Conservation (phyloP, 2,888 invertebrate species). For the Teleiodes luculella region DNA sequence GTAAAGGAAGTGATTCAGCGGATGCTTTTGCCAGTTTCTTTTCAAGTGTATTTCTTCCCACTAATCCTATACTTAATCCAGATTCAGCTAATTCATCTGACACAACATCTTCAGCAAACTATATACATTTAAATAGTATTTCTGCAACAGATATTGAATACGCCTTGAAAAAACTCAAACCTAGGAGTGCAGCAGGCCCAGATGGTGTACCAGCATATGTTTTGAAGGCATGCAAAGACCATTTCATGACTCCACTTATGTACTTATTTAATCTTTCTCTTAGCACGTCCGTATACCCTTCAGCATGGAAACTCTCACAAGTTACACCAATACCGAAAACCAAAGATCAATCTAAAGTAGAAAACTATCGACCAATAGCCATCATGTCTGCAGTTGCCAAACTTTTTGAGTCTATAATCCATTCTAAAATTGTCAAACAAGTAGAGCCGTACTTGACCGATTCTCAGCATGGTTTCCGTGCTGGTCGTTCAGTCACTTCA, state of each 20-base stretch:
- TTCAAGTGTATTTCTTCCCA: not conserved
- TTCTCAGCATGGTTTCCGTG: conserved; percentile 21
- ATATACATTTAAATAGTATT: not conserved
- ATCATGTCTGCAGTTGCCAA: too few relatives aligned
- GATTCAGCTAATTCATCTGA: not conserved
- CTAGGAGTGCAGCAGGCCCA: too few relatives aligned
- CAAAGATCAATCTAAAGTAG: not conserved
- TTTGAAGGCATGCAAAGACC: not conserved
- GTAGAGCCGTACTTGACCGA: conserved; percentile 10
- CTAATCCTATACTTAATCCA: not conserved
- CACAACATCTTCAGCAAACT: not conserved
- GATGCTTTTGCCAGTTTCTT: not conserved
- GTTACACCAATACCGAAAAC: not conserved
- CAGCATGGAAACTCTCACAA: not conserved
- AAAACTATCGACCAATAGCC: too few relatives aligned
- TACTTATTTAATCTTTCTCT: not conserved
- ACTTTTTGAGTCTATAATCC: too few relatives aligned
- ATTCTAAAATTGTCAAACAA: too few relatives aligned
- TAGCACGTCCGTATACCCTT: not conserved
- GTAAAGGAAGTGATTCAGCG: not conserved
- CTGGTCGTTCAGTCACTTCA: conserved; percentile 18
- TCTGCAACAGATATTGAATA: not conserved
- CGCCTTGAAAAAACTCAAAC: not conserved
- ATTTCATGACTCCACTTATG: not conserved
- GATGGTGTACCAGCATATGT: not conserved